Evolutionary conservation across 1,140 invertebrate genomes (phyloP), one percentile per base, ranked within the genome.

Genomic region (Drosophila navojoa): DNA sequence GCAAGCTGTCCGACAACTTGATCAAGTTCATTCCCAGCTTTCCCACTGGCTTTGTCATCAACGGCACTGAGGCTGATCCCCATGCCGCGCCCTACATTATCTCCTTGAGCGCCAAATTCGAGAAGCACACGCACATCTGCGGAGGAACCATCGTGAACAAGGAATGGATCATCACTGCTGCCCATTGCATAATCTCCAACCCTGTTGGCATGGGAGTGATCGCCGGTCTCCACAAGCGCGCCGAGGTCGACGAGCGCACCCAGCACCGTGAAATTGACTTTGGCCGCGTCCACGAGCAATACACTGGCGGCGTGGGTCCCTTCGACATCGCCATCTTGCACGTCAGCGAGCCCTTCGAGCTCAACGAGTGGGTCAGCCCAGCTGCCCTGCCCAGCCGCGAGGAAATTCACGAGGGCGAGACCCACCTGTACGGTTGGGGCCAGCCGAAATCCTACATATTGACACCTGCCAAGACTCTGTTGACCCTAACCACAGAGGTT

Each of bases 261-360:
- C 93, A 94, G 76, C 94, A 95, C 74, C 76, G 92, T 15, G 1
- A 44, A 7, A 92, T 94, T 3, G 74, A 75, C 0, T 77, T 92
- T 4, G 81, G 74, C 22, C 90, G 92, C 44, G 71, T 93, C 0
- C 94, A 95, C 71, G 89, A 93, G 19, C 60, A 86, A 2, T 95
- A 93, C 75, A n/a, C 45, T n/a, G 93, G 93, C 15, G 93, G 92
- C 6, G 93, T 94, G n/a, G 93, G 92, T 16, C 93, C 93, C 50
- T 93, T 94, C 67, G 96, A 96, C 73, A 94, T 96, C 52, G 95
- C 94, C 35, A 50, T 96, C 0, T 79, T 96, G 16, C 93, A 49
- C 64, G 81, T 95, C n/a, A 91, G 90, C 7, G 92, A 89, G n/a
- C 92, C 94, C 2, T 79, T 96, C 27, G 79, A 71, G 2, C 93